phyloP scores from a whole-genome alignment of 2,888 invertebrate genomes.

The Anarsia innoxiella region DNA sequence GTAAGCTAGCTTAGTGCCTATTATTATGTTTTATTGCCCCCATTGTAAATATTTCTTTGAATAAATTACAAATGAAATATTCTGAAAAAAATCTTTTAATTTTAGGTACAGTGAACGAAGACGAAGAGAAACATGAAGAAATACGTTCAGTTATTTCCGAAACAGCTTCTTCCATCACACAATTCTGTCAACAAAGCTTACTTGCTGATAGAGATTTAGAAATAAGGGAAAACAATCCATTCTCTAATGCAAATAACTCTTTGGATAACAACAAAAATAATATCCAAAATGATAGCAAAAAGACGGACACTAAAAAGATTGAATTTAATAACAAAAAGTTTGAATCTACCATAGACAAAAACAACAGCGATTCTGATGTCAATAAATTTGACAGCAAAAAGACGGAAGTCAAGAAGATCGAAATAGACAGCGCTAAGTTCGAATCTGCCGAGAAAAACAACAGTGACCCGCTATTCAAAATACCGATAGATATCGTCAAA shows the following conservation, averaged over 20 bases:
- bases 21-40: no score
- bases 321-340: no score
- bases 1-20: no score
- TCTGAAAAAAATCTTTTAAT: slow-evolving; percentile 36
- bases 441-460: neutral
- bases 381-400: no score
- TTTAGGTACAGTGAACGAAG: slow-evolving; percentile 56
- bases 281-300: no score
- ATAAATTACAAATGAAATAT: no score
- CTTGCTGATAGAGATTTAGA: neutral
- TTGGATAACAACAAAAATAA: neutral
- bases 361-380: no score
- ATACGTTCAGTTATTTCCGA: slow-evolving; percentile 38
- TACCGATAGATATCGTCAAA: neutral
- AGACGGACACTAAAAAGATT: no score
- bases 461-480: neutral
- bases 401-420: no score
- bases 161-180: slow-evolving; percentile 42
- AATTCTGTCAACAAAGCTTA: slow-evolving; percentile 28
- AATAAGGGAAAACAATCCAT: slow-evolving; percentile 20
- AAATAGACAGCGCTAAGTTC: no score
- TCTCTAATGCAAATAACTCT: neutral
- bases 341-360: no score
- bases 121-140: slow-evolving; percentile 51
- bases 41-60: no score